These are phyloP conservation scores for Bombus impatiens DNA, from an alignment of 1,140 invertebrate species.

Conservation along the genomic window DNA sequence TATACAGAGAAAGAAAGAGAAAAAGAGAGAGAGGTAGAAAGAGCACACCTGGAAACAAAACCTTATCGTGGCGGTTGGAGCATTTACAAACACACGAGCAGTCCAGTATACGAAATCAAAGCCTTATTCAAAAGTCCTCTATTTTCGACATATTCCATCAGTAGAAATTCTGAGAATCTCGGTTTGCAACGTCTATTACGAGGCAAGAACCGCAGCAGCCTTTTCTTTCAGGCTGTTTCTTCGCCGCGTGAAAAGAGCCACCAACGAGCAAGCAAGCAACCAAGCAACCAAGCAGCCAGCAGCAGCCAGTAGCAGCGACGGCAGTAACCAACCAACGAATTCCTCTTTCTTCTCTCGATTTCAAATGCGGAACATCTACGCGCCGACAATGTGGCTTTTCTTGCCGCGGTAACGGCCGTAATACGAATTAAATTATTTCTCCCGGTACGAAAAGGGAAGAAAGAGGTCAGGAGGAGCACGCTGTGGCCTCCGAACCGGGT, in stretches of 20 bases:
- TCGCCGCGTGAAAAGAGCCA: conserved; percentile 39
- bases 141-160: conserved; percentile 25
- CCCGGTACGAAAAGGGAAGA: conserved; percentile 9
- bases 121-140: conserved; percentile 13
- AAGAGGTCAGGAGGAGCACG: conserved; percentile 38
- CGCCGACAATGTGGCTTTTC: conserved; percentile 4
- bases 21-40: too few relatives aligned
- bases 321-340: conserved; percentile 13
- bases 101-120: not conserved
- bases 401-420: conserved; percentile 44
- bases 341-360: conserved; percentile 42
- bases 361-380: conserved; percentile 46
- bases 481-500: not conserved
- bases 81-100: not conserved
- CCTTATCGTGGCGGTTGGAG: not conserved
- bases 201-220: not conserved
- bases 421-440: conserved; percentile 69
- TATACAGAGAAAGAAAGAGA: too few relatives aligned
- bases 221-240: conserved; percentile 17
- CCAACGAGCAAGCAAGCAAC: not conserved
- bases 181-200: not conserved
- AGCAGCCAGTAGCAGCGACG: not conserved
- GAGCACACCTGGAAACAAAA: not conserved
- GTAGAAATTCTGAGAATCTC: not conserved
- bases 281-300: too few relatives aligned